Conservation (phyloP, 2,797 vertebrate genomes). For the Glyptemys insculpta region DNA sequence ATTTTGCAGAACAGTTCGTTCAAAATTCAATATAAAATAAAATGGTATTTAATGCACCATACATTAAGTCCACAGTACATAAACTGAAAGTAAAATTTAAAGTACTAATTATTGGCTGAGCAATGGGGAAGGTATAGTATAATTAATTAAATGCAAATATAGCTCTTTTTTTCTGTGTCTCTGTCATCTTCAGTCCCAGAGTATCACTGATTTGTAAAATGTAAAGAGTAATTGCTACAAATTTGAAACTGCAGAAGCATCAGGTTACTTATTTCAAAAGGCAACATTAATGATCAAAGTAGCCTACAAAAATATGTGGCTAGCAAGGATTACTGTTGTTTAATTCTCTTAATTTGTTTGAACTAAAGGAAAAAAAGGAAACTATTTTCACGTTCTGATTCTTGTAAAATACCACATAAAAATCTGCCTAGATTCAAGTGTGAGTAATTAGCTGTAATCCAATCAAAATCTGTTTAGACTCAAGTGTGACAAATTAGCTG, state of each 20-base stretch:
- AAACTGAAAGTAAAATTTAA: not conserved
- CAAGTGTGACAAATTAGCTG: not conserved
- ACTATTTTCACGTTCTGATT: not conserved
- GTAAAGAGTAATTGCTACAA: not conserved
- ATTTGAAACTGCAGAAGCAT: not conserved
- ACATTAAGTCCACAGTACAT: not conserved
- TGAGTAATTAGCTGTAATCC: not conserved
- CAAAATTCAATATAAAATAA: not conserved
- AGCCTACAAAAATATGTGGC: not conserved
- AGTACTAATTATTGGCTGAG: not conserved
- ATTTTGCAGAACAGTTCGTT: not conserved
- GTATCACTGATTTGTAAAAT: not conserved
- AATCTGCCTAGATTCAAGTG: accelerated
- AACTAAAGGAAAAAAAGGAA: constrained; percentile 10
- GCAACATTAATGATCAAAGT: not conserved
- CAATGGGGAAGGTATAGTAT: not conserved
- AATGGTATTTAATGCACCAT: not conserved
- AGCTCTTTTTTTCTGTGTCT: not conserved
- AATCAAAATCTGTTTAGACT: not conserved
- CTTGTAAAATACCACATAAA: not conserved
- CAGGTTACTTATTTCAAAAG: not conserved
- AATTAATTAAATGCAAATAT: not conserved
- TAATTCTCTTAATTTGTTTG: constrained; percentile 21
- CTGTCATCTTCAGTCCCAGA: not conserved
- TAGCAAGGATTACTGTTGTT: not conserved